Conservation (phyloP, 2,113 vertebrate genomes). For the Alces alces region DNA sequence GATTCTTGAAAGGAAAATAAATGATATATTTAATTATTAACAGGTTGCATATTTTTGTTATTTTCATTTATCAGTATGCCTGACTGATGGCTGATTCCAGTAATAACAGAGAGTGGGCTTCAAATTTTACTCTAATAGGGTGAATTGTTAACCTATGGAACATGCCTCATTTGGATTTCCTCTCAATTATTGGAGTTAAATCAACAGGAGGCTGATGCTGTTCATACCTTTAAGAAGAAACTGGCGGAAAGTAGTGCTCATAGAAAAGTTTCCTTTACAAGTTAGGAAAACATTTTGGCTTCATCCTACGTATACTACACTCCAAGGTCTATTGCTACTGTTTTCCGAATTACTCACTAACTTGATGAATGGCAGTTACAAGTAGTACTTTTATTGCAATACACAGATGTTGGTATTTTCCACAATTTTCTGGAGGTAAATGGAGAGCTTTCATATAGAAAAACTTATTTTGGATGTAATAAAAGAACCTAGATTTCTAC, state of each 20-base stretch:
- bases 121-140: neutral
- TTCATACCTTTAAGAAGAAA: constrained; percentile 14
- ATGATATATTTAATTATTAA: neutral
- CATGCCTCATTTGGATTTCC: neutral
- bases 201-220: neutral
- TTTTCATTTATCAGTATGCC: neutral
- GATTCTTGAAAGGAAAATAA: neutral
- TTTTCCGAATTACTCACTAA: constrained; percentile 68
- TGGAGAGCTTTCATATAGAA: constrained; percentile 44
- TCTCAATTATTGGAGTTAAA: constrained; percentile 19
- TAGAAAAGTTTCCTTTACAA: constrained; percentile 62
- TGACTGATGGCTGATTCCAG: neutral
- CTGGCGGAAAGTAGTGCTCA: constrained; percentile 25
- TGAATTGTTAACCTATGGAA: neutral
- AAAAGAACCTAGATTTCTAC: constrained; percentile 31
- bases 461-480: constrained; percentile 4
- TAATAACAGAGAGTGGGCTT: neutral
- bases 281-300: constrained; percentile 61
- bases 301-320: neutral
- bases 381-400: constrained; percentile 46
- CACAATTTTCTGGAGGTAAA: constrained; percentile 59
- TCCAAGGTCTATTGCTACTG: constrained; percentile 61
- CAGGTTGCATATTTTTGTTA: neutral
- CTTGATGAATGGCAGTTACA: constrained; percentile 55
- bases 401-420: constrained; percentile 67